Conservation (phyloP, 2,797 vertebrate species). For the Pipistrellus kuhlii region DNA sequence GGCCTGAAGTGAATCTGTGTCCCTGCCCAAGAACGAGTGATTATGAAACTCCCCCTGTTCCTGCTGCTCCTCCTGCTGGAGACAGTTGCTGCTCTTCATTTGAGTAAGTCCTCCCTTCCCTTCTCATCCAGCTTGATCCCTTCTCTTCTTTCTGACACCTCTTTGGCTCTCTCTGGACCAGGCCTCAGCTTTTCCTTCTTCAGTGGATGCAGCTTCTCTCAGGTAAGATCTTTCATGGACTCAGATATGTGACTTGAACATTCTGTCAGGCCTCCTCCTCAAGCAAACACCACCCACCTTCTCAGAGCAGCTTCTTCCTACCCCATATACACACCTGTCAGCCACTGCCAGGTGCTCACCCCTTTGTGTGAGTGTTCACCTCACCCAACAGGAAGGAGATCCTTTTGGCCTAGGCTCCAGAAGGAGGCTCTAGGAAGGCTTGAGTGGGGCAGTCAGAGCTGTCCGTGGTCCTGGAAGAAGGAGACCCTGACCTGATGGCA, state of each 20-base stretch:
- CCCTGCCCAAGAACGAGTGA: neutral
- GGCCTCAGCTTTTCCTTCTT: neutral
- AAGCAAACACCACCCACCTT: neutral
- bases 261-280: neutral
- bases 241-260: neutral
- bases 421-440: fast-evolving
- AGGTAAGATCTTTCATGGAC: neutral
- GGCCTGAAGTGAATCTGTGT: neutral
- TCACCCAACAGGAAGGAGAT: neutral
- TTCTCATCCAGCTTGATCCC: neutral
- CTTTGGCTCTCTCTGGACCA: fast-evolving
- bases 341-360: neutral
- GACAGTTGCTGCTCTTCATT: conserved; percentile 24
- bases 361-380: neutral
- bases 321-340: neutral
- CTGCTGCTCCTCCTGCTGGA: conserved; percentile 57
- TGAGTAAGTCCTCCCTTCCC: conserved; percentile 20
- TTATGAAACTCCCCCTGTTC: neutral
- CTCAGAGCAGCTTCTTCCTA: neutral
- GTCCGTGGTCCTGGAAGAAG: neutral
- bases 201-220: neutral
- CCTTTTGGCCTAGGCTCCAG: neutral
- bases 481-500: fast-evolving
- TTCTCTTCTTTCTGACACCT: too few relatives aligned
- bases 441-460: fast-evolving